Evolutionary conservation across 2,113 vertebrate species (phyloP), one percentile per base, ranked within the genome.

Genomic region (Gavialis gangeticus): DNA sequence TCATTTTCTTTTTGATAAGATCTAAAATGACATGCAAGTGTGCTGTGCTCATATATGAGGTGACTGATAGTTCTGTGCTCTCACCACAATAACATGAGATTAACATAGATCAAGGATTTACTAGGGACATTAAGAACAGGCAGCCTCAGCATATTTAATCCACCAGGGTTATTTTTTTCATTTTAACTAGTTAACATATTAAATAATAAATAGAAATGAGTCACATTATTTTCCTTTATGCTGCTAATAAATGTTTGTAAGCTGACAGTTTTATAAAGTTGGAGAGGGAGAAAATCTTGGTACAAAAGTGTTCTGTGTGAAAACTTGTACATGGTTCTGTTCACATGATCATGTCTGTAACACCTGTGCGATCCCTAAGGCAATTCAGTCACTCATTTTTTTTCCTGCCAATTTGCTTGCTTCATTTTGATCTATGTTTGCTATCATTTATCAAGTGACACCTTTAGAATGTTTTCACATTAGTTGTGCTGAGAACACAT

Each of bases 361-460:
- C 97, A 97, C 96, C 96, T 97, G 97, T 95, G 92, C 94, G 96
- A 97, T 96, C 95, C 97, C 94, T 87, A 84, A 92, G 95, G 96
- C 97, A 94, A 89, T 94, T 84, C 88, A 94, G 87, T 95, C 76
- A 79, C 76, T 94, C 94, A 81, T 96, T 96, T 97, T 75, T 46
- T 78, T 94, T 95, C 89, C 92, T 97, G 96, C 94, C 95, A 94
- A 89, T 94, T 94, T 84, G 57, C 94, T 94, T 95, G 87, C 92
- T 96, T 97, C 95, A 96, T 97, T 97, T 96, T 97, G 97, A 97
- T 97, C 87, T 96, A 92, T 96, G 84, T 96, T 97, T 96, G 94
- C 94, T 85, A 91, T 96, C 96, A 96, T 97, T 97, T 96, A 91
- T 97, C 95, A 95, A 90, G 83, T 97, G 96, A 94, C 96, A 97